Evolutionary conservation across 2,797 vertebrate genomes (phyloP).

Genomic region (Simalia tracyae): DNA sequence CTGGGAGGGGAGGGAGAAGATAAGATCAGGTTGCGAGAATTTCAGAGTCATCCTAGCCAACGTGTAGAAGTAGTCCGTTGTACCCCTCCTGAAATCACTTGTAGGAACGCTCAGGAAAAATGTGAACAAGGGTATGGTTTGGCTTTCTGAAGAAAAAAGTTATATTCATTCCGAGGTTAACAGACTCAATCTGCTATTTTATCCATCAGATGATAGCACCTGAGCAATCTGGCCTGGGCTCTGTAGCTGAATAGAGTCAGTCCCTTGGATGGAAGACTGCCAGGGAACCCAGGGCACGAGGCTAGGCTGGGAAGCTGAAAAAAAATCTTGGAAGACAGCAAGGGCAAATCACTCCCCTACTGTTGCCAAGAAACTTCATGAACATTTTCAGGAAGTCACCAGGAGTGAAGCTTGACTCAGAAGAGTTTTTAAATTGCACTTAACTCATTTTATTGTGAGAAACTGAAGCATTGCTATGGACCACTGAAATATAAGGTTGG

Average conservation of each 20-base stretch:
- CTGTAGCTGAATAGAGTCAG: not conserved
- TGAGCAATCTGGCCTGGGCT: not conserved
- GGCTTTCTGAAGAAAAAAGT: not conserved
- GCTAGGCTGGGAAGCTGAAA: not conserved
- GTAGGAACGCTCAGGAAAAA: not conserved
- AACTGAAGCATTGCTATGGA: not conserved
- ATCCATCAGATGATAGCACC: not conserved
- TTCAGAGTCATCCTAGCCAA: not conserved
- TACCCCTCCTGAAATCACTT: not conserved
- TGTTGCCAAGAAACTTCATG: not conserved
- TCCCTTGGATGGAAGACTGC: not conserved
- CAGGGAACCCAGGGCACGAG: too few species aligned
- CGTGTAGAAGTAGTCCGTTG: not conserved
- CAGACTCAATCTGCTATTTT: not conserved
- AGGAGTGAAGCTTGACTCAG: not conserved
- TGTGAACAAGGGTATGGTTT: not conserved
- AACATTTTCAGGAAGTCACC: not conserved
- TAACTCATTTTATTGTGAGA: not conserved
- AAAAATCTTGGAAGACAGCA: not conserved
- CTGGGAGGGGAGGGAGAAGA: not conserved
- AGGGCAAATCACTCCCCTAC: not conserved
- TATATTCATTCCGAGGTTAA: not conserved
- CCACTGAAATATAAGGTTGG: not conserved
- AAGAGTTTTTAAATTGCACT: not conserved
- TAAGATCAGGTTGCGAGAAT: not conserved